phyloP scores from a whole-genome alignment of 2,797 vertebrate species.

The Peromyscus melanophrys region DNA sequence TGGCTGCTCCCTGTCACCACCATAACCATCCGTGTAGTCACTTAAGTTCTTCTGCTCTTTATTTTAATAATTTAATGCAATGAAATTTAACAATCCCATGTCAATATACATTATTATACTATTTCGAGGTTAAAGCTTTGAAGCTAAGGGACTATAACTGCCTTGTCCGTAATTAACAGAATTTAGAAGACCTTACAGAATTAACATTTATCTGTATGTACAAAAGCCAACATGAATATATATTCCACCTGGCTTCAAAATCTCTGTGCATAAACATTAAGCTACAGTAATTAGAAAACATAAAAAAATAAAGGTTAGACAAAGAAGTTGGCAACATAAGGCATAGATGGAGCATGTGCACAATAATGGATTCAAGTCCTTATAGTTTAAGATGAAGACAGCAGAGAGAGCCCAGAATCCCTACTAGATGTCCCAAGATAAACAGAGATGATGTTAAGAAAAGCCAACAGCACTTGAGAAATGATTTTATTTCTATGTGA shows the following conservation, averaged over 20 bases:
- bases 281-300: not conserved
- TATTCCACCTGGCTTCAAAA: not conserved
- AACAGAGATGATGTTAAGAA: not conserved
- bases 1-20: accelerated
- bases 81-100: not conserved
- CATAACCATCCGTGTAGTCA: not conserved
- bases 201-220: not conserved
- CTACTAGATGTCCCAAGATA: not conserved
- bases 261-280: not conserved
- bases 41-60: not conserved
- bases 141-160: not conserved
- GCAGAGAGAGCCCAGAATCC: not conserved
- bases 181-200: not conserved
- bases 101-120: not conserved
- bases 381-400: not conserved
- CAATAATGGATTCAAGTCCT: not conserved
- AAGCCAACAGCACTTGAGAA: not conserved
- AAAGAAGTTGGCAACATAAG: not conserved
- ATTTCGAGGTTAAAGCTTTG: not conserved
- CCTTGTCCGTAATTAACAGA: not conserved
- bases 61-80: not conserved
- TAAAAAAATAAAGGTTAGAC: not conserved
- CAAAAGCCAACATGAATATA: not conserved
- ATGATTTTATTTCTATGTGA: not conserved
- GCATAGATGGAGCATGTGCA: not conserved